Percentiles rank a stretch among this genome's conserved stretches.
These are phyloP conservation scores for Mola mola DNA, from an alignment of 2,113 vertebrate species.

Conservation along the genomic window DNA sequence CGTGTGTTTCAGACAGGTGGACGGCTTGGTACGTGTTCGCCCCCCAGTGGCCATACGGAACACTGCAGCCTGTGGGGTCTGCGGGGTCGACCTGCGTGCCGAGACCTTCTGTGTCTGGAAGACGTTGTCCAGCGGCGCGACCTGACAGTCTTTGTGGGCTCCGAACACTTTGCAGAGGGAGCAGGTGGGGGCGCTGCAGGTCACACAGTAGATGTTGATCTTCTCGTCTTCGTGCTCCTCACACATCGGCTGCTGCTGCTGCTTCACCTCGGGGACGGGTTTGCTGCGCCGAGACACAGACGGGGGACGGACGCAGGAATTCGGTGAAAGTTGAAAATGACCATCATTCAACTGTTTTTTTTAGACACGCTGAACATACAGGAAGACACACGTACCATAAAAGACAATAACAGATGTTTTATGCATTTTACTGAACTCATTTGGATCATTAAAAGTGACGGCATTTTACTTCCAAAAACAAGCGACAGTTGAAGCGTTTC, in stretches of 20 bases:
- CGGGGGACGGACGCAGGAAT: too few species aligned
- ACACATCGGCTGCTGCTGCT: slow-evolving; percentile 88
- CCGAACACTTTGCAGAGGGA: slow-evolving; percentile 97
- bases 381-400: not conserved
- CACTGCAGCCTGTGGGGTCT: not conserved
- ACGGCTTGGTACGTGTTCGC: not conserved
- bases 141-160: slow-evolving; percentile 91
- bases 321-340: too few species aligned
- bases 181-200: slow-evolving; percentile 91
- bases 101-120: slow-evolving; percentile 64
- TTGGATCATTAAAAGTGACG: too few species aligned
- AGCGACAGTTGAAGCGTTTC: not conserved
- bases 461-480: too few species aligned
- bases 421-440: too few species aligned
- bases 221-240: slow-evolving; percentile 90
- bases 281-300: slow-evolving; percentile 42
- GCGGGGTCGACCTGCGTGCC: not conserved
- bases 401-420: too few species aligned
- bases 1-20: too few species aligned
- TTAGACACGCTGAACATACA: not conserved
- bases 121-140: slow-evolving; percentile 88
- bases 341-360: too few species aligned
- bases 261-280: slow-evolving; percentile 83
- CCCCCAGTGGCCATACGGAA: not conserved
- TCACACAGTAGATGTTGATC: slow-evolving; percentile 97